Base-by-base conservation (phyloP, 1,140 invertebrate genomes). In the Ericerus pela region DNA sequence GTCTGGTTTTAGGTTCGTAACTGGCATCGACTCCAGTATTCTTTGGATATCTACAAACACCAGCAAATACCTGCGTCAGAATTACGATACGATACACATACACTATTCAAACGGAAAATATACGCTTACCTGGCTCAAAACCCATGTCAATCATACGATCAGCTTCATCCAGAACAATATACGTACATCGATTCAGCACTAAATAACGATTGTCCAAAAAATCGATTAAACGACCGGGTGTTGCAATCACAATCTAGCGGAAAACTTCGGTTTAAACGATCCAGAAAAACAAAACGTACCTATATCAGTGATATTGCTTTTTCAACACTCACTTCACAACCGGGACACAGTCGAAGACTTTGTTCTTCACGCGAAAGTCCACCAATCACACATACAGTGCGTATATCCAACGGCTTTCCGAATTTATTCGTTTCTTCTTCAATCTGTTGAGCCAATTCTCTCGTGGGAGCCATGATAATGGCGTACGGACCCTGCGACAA, bases 111-210 rank as follows among this genome's bases (percentile, higher is more conserved):
- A 41, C 27, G 20, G 2, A 31, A 41, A 57, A 16, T 41, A 43
- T 56, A 63, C 59, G 66, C 53, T 60, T 63, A 72, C 71, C 84
- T 29, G 90, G 86, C 71, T 99, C 96, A 70, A 99, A 99, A 71
- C 96, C 95, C 91, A 97, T 96, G 72, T 98, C 94, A 71, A 99
- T 96, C 95, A 99, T 99, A 66, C 93, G 79, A 75, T 99, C 95
- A 43, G 95, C 95, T 75, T 93, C 88, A 66, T 92, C 88, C 47
- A 92, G 72, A n/a, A 92, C 88, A 61, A 91, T 88, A 66, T 91
- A 91, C 43, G 86, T 91, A 68, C 96, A 99, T 65, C 96, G 88
- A 70, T 86, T 91, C 0, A 99, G 72, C 8, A 98, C 95, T 53
- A 99, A 76, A 69, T 99, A 99, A 60, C 94, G 79, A 72, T 99